Conservation (phyloP, 1,140 invertebrate genomes). For the Stenopsyche tienmushanensis region DNA sequence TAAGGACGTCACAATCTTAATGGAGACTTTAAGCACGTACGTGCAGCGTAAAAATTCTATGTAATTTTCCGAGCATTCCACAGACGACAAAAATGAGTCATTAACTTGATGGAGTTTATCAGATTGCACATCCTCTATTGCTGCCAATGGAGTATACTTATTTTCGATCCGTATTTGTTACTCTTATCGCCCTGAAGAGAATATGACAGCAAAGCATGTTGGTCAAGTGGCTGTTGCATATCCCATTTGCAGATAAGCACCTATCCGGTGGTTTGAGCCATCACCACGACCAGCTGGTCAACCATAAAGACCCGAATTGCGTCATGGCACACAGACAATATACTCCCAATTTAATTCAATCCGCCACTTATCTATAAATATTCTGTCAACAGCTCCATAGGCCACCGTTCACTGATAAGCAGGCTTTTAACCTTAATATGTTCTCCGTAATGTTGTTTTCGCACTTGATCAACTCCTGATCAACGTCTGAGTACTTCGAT, state of each 20-base stretch:
- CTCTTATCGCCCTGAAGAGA: too few species aligned
- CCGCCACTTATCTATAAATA: conserved; percentile 8
- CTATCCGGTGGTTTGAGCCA: background rate
- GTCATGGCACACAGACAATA: conserved; percentile 8
- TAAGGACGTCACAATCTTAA: too few species aligned
- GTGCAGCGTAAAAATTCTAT: too few species aligned
- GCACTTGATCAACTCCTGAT: too few species aligned
- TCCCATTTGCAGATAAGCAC: background rate
- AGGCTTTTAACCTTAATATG: background rate
- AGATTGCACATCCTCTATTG: too few species aligned
- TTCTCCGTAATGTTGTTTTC: background rate
- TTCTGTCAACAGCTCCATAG: background rate
- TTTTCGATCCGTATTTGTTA: background rate
- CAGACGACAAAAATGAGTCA: too few species aligned
- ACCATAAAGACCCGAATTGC: background rate
- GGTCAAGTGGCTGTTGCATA: background rate
- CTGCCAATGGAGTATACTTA: conserved; percentile 3
- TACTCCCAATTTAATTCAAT: conserved; percentile 10
- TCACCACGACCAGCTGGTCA: conserved; percentile 7
- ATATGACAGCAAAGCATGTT: too few species aligned
- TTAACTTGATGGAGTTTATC: too few species aligned
- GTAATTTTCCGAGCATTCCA: too few species aligned
- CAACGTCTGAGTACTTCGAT: too few species aligned
- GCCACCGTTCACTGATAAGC: background rate
- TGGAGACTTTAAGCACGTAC: too few species aligned